Percentiles rank a stretch among this genome's conserved stretches.
Conservation (phyloP, 2,797 vertebrate species). For the Pseudochromis fuscus region DNA sequence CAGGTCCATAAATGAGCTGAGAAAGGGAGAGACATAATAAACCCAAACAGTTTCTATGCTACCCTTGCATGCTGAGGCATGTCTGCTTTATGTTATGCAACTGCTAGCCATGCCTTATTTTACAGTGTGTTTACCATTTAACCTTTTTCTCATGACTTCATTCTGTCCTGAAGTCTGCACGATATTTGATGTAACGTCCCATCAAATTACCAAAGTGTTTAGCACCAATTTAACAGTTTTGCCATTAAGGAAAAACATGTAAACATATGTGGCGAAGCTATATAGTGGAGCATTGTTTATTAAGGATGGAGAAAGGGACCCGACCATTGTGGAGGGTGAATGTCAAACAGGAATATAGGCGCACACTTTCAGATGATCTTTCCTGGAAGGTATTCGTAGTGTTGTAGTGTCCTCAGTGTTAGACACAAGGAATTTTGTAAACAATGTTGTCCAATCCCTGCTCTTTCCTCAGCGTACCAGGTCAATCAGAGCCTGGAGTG, state of each 20-base stretch:
- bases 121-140: constrained; percentile 40
- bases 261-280: not conserved
- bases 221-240: constrained; percentile 15
- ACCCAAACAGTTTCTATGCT: constrained; percentile 60
- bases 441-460: not conserved
- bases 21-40: constrained; percentile 36
- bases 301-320: not conserved
- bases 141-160: constrained; percentile 28
- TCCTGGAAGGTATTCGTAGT: no score
- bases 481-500: not conserved
- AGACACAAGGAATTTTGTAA: no score
- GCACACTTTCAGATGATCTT: not conserved
- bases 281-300: not conserved
- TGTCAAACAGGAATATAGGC: not conserved
- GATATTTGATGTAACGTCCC: constrained; percentile 13
- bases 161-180: not conserved
- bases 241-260: not conserved
- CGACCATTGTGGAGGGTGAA: not conserved
- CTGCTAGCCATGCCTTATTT: constrained; percentile 47
- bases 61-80: constrained; percentile 29
- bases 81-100: constrained; percentile 65
- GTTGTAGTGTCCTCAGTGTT: not conserved
- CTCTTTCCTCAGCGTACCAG: not conserved
- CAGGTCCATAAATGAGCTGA: constrained; percentile 55
- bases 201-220: constrained; percentile 23